These are phyloP conservation scores for Agapostemon virescens DNA, from an alignment of 2,888 invertebrate genomes.

Conservation along the genomic window DNA sequence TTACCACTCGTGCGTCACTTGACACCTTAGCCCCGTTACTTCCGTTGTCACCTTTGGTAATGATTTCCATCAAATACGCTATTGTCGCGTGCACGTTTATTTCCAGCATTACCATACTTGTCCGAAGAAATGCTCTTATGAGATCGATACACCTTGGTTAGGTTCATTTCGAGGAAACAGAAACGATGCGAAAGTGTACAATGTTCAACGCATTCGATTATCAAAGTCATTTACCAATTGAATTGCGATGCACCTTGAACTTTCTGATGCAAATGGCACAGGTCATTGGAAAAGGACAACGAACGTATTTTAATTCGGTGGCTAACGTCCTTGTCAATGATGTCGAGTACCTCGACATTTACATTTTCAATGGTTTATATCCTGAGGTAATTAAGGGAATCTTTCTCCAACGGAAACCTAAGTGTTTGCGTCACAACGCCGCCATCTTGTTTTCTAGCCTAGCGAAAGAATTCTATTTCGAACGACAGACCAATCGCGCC, in stretches of 20 bases:
- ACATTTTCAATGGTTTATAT: too few species aligned
- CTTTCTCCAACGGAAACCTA: too few species aligned
- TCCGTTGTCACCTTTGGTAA: neutral
- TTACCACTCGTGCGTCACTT: neutral
- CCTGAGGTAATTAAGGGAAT: too few species aligned
- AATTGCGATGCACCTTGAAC: neutral
- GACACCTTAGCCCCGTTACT: neutral
- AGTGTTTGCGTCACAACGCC: neutral
- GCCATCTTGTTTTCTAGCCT: neutral
- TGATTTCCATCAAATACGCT: neutral
- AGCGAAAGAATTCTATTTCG: neutral
- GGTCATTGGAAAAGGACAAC: neutral
- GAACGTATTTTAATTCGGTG: neutral
- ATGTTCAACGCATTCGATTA: neutral
- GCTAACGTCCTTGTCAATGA: neutral
- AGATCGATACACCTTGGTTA: neutral
- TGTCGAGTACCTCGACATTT: neutral
- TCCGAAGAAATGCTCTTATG: neutral
- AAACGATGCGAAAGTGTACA: neutral
- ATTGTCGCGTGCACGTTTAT: neutral
- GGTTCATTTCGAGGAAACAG: neutral
- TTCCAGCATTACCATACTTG: neutral
- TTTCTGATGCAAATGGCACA: neutral
- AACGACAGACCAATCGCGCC: neutral
- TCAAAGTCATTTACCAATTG: neutral